These are phyloP conservation scores for Crocodylus rhombifer DNA, from an alignment of 2,797 vertebrate genomes.

Conservation along the genomic window DNA sequence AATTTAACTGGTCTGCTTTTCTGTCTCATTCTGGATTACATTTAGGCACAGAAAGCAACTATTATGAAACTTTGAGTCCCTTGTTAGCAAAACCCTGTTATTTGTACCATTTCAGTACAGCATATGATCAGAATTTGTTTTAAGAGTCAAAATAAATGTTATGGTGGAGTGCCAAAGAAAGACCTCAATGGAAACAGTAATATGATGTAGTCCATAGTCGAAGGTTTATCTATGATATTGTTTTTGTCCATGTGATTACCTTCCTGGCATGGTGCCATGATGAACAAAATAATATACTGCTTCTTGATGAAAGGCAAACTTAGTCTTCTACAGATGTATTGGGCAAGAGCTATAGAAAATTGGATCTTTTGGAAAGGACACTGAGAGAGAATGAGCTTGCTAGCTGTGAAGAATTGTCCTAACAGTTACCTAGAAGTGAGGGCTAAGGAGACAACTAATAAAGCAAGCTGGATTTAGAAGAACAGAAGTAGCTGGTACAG, in stretches of 20 bases:
- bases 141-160: background rate
- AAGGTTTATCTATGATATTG: background rate
- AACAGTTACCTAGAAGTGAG: no score
- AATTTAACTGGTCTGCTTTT: background rate
- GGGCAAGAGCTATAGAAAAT: background rate
- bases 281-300: background rate
- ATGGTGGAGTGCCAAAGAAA: background rate
- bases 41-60: slow-evolving; percentile 4
- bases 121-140: background rate
- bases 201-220: background rate
- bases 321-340: background rate
- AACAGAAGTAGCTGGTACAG: no score
- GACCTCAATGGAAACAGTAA: background rate
- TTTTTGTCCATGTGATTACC: background rate
- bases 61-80: slow-evolving; percentile 63
- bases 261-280: background rate
- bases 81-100: slow-evolving; percentile 40
- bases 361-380: background rate
- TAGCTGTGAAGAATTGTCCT: background rate
- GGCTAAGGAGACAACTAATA: no score
- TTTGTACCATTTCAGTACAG: background rate
- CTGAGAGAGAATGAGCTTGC: background rate
- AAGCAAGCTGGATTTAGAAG: no score
- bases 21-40: slow-evolving; percentile 3
- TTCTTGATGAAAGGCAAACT: background rate